phyloP scores from a whole-genome alignment of 2,797 vertebrate species.

The Darevskia mixta region DNA sequence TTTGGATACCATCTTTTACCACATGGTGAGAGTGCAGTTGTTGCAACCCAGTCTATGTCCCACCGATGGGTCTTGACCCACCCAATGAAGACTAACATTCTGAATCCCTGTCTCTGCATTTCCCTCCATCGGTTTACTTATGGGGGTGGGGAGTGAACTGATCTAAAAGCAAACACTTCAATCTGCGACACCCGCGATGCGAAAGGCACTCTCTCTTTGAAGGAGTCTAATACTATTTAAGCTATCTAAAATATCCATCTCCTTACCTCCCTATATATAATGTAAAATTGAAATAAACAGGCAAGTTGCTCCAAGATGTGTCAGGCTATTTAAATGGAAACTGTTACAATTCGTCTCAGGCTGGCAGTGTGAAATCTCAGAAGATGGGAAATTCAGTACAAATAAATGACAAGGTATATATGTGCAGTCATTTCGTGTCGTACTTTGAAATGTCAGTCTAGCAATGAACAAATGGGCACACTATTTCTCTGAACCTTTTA shows the following conservation, averaged over 20 bases:
- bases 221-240: constrained; percentile 31
- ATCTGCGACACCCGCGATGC: constrained; percentile 21
- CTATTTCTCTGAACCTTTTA: constrained; percentile 8
- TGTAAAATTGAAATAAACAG: neutral
- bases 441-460: constrained; percentile 47
- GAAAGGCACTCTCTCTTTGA: neutral
- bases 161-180: neutral
- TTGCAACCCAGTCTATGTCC: neutral
- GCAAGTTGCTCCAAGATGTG: neutral
- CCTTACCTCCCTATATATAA: constrained; percentile 25
- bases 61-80: neutral
- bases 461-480: constrained; percentile 11
- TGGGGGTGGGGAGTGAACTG: neutral
- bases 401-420: constrained; percentile 44
- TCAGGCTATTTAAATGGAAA: constrained; percentile 56
- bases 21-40: neutral
- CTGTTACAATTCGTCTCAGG: constrained; percentile 33
- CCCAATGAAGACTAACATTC: neutral
- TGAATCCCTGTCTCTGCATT: neutral
- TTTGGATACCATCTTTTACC: neutral
- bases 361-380: constrained; percentile 44
- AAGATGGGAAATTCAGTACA: constrained; percentile 33
- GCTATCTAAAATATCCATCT: constrained; percentile 19
- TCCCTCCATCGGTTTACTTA: neutral
- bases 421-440: constrained; percentile 43